Conservation (phyloP, 2,888 invertebrate genomes). For the Eupithecia vulgata region DNA sequence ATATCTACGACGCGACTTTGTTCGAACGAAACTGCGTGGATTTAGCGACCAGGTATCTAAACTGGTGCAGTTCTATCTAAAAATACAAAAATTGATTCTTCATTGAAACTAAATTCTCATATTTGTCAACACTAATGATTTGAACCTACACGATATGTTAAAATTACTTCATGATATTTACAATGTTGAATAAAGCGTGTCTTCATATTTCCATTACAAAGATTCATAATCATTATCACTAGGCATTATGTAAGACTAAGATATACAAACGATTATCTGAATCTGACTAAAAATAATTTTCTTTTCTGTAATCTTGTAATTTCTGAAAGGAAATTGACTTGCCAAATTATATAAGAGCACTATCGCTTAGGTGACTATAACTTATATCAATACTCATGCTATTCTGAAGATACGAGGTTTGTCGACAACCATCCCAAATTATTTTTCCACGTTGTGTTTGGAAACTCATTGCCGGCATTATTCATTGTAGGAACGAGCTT, state of each 20-base stretch:
- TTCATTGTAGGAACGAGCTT: background rate
- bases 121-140: conserved; percentile 34
- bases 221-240: conserved; percentile 14
- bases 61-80: background rate
- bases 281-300: background rate
- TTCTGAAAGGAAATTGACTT: background rate
- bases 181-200: conserved; percentile 49
- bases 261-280: conserved; percentile 4
- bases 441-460: background rate
- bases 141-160: conserved; percentile 72
- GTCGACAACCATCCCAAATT: background rate
- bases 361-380: background rate
- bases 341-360: background rate
- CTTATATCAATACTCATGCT: background rate
- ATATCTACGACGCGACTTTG: background rate
- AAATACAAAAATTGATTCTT: background rate
- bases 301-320: background rate
- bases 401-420: background rate
- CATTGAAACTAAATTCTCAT: background rate
- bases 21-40: background rate
- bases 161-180: conserved; percentile 67
- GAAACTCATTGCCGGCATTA: background rate
- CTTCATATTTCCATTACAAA: conserved; percentile 6
- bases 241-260: background rate
- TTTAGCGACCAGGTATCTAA: background rate